These are phyloP conservation scores for Agapornis canus DNA, from an alignment of 2,797 vertebrate species.

Conservation along the genomic window DNA sequence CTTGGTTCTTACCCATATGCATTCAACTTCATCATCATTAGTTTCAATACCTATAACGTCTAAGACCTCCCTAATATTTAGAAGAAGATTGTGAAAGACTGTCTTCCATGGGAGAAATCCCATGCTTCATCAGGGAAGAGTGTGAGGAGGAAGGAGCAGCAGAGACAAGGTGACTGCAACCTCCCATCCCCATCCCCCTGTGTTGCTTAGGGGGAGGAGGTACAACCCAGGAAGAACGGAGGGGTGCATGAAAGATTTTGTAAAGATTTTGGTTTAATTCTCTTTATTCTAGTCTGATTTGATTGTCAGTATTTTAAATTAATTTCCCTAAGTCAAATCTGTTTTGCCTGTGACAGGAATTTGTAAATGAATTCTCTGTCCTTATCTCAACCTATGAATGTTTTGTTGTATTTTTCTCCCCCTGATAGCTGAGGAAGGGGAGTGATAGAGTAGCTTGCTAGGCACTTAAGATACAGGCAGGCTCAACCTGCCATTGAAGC, in stretches of 20 bases:
- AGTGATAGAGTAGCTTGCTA: neutral
- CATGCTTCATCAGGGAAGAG: neutral
- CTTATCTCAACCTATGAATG: rapidly evolving
- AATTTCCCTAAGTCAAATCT: neutral
- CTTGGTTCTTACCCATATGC: too few species aligned
- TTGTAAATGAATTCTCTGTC: neutral
- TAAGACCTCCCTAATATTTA: too few species aligned
- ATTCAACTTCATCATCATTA: too few species aligned
- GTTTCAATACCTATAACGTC: too few species aligned
- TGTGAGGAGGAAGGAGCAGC: neutral
- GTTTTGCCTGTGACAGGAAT: rapidly evolving
- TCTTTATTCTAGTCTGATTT: neutral
- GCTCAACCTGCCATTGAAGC: neutral
- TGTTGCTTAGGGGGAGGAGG: rapidly evolving
- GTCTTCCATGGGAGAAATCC: neutral
- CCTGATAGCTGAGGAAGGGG: neutral
- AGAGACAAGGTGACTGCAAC: neutral
- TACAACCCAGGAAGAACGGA: neutral
- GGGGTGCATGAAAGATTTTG: rapidly evolving
- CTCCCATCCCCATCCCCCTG: rapidly evolving
- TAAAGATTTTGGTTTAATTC: neutral
- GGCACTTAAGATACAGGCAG: rapidly evolving
- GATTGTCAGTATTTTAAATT: neutral
- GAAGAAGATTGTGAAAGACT: neutral
- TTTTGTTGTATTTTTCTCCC: neutral